phyloP scores from a whole-genome alignment of 2,888 invertebrate species.

The Athalia circularis region DNA sequence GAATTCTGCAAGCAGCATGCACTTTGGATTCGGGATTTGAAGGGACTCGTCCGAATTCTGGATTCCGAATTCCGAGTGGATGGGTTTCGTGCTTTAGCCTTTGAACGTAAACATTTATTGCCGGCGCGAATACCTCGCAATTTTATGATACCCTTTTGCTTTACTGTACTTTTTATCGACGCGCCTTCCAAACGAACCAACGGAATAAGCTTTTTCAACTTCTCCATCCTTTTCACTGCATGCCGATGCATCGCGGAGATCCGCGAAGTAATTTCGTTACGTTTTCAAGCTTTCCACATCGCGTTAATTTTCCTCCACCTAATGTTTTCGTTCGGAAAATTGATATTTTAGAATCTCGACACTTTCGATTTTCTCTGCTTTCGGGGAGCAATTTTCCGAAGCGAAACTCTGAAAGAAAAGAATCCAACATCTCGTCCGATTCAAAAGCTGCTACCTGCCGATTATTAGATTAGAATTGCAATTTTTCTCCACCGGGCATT shows the following conservation, averaged over 20 bases:
- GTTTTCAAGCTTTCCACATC: background rate
- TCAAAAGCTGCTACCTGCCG: too few relatives aligned
- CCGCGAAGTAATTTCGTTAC: conserved; percentile 23
- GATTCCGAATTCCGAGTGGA: conserved; percentile 11
- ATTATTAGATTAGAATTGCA: too few relatives aligned
- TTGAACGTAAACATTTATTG: conserved; percentile 47
- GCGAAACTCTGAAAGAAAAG: too few relatives aligned
- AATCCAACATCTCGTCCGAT: too few relatives aligned
- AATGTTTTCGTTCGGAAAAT: background rate
- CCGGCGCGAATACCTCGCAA: conserved; percentile 33
- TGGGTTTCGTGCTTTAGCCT: conserved; percentile 33
- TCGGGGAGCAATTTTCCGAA: too few relatives aligned
- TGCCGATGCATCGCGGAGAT: background rate
- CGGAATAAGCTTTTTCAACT: background rate
- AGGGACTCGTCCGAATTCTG: background rate
- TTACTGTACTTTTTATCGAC: conserved; percentile 27
- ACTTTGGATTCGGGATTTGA: background rate
- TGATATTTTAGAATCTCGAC: too few relatives aligned
- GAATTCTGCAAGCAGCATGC: conserved; percentile 2
- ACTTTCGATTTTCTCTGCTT: background rate
- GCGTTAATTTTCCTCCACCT: background rate
- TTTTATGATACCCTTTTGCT: conserved; percentile 36
- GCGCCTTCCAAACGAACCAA: conserved; percentile 33
- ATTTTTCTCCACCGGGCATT: too few relatives aligned
- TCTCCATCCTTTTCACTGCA: too few relatives aligned